Base-by-base conservation (phyloP, 2,113 vertebrate genomes). In the Muscicapa adusta region DNA sequence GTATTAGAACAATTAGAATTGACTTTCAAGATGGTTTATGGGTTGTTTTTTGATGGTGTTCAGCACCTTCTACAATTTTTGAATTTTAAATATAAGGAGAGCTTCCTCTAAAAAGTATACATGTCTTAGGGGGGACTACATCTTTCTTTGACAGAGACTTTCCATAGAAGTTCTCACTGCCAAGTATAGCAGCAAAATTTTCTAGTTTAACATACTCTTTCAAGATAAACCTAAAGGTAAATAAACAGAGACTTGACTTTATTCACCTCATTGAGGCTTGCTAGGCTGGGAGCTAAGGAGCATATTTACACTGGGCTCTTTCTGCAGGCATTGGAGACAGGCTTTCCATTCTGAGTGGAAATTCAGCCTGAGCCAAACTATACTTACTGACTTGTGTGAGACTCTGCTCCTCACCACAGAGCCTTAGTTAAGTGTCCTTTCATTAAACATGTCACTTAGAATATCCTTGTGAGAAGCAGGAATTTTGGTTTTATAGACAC, bases 1-100 rank as follows among this genome's bases (percentile, higher is more conserved):
- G 47, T 88, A 94, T 84, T 80, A 91, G 53, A 86, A 60, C 80
- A 94, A 86, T 93, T 93, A 86, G 89, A 95, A 84, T 78, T 75
- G 63, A 79, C 93, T 96, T 92, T 91, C 61, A 81, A 68, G 78
- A 80, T 92, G 54, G 54, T 93, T 96, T 92, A 92, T 85, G 34
- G 26, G 45, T 84, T 71, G 40, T 75, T 96, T 96, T 79, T 81
- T 40, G 66, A 28, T 57, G 31, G 29, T 72, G 33, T 71, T 94
- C 89, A 84, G 53, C 31, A 86, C 25, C 43, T 82, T 87, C 25
- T 77, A 38, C 34, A 76, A 9, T 56, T 9, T 43, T 88, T 58
- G 36, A 80, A 68, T 77, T 66, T 90, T 16, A 28, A 88, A 77
- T 67, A 43, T 53, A 65, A 13, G 38, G 40, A 76, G 47, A 67